Evolutionary conservation across 2,888 invertebrate genomes (phyloP), one percentile per base, ranked within the genome.

Genomic region (Drosophila rellima): DNA sequence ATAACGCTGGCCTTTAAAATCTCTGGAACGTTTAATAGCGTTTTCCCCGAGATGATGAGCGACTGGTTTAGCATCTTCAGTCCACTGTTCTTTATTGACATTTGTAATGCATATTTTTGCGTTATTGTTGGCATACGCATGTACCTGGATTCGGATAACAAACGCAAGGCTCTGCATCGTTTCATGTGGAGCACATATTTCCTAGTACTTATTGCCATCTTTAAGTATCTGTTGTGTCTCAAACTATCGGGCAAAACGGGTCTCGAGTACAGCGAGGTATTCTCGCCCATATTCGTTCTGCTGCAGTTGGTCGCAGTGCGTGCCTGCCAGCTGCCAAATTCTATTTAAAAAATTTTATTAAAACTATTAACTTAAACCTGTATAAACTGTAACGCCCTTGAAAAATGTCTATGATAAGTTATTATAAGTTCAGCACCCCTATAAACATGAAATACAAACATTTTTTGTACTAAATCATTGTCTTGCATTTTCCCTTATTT

Each of bases 91-190:
- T 95, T 97, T 39, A 97, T 97, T 80, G 98, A 98, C 93, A 97
- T 97, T 29, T 94, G 98, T 79, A 98, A 98, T 93, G 96, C 97
- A 29, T 99, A 99, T 92, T 99, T 99, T 92, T 97, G 98, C 90
- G 95, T 97, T 55, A 99, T 99, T 86, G 96, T 99, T 64, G 97
- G 98, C 90, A 97, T 99, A 85, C 94, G 99, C 86, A 97, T 97
- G 95, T 96, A 96, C 89, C 94, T 97, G 89, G 96, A 97, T 87
- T 95, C 94, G 78, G 95, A 95, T 80, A 92, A 93, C 70, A 95
- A 96, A 64, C 96, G 96, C 92, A 95, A 95, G 56, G 96, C 97
- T n/a, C 93, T 96, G 47, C 94, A 97, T 69, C 94, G 97, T 82
- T 95, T 96, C 31, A 95, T 96, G 67, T 97, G 97, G 96, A 97